Percentiles rank a stretch among this genome's conserved stretches.
Conservation (phyloP, 2,113 vertebrate species). For the Crocuta crocuta region DNA sequence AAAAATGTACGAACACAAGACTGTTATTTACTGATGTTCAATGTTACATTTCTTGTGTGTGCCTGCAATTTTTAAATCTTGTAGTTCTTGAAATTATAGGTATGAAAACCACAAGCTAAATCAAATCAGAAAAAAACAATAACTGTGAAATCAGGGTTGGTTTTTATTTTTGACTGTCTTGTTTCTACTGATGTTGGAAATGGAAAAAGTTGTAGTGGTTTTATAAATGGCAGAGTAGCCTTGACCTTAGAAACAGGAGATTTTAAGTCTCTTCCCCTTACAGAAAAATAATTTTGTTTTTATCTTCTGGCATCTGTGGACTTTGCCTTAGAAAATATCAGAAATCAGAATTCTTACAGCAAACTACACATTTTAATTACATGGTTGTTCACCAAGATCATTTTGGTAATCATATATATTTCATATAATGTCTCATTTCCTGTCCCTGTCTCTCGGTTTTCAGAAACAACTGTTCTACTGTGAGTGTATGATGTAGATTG, state of each 20-base stretch:
- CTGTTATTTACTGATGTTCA: constrained; percentile 82
- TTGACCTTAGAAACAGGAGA: constrained; percentile 44
- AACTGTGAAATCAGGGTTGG: constrained; percentile 78
- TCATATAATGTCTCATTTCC: not conserved
- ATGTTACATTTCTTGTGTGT: constrained; percentile 77
- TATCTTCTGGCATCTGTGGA: not conserved
- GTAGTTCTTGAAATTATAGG: constrained; percentile 84
- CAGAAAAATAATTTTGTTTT: constrained; percentile 5
- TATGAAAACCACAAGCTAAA: constrained; percentile 81
- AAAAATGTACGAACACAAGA: constrained; percentile 81
- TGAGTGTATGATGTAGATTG: accelerated
- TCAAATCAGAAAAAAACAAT: constrained; percentile 81
- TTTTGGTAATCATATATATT: constrained; percentile 5
- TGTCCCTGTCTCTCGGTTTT: not conserved
- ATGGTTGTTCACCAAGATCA: not conserved
- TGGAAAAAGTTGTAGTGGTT: constrained; percentile 63
- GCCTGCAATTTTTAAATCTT: constrained; percentile 79
- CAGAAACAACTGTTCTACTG: not conserved
- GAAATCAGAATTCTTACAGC: not conserved
- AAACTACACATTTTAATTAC: not conserved
- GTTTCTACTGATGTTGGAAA: constrained; percentile 75
- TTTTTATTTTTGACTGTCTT: constrained; percentile 76
- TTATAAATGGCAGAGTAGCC: constrained; percentile 60
- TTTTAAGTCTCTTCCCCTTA: constrained; percentile 19
- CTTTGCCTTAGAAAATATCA: not conserved